Evolutionary conservation across 1,140 invertebrate genomes (phyloP).

Genomic region (Leptinotarsa texana): DNA sequence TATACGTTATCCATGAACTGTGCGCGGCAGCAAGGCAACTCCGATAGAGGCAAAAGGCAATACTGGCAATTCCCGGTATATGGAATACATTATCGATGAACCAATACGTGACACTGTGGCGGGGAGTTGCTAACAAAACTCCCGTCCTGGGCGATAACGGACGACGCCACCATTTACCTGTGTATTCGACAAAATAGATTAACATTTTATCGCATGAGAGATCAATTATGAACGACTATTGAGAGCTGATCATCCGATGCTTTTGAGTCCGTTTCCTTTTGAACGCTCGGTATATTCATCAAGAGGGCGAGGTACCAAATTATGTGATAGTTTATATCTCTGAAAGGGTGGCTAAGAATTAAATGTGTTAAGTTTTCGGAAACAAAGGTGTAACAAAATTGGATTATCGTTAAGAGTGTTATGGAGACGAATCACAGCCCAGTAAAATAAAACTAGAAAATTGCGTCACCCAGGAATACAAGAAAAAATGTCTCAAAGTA

Average conservation of each 20-base stretch:
- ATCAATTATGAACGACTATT: conserved; percentile 13
- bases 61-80: conserved; percentile 23
- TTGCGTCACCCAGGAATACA: no score
- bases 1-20: not conserved
- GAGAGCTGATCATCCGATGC: not conserved
- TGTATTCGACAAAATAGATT: conserved; percentile 38
- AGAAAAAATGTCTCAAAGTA: no score
- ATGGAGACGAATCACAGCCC: no score
- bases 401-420: no score
- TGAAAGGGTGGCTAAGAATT: no score
- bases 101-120: conserved; percentile 32
- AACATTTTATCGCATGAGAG: conserved; percentile 28
- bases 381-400: no score
- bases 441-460: no score
- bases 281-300: no score
- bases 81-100: conserved; percentile 45
- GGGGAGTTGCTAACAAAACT: conserved; percentile 27
- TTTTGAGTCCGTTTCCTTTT: not conserved
- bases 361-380: no score
- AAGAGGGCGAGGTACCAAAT: no score
- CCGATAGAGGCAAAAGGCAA: conserved; percentile 12
- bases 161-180: conserved; percentile 29
- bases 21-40: not conserved
- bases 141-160: conserved; percentile 13
- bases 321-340: no score